Base-by-base conservation (phyloP, 2,797 vertebrate species). In the Pangasius krempfi region DNA sequence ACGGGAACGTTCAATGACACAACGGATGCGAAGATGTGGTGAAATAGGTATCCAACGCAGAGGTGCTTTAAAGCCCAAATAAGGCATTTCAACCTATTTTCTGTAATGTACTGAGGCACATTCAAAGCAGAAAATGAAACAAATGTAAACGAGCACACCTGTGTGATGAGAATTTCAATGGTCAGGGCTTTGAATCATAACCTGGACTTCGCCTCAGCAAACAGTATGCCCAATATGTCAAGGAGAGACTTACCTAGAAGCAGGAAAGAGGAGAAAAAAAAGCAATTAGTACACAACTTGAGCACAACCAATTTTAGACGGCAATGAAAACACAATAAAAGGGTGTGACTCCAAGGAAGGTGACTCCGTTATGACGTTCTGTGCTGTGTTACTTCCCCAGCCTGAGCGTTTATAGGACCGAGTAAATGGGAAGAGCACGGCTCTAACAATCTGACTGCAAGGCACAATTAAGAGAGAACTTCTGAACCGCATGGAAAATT, bases 211-310 rank as follows among this genome's bases (percentile, higher is more conserved):
- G 25, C 13, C n/a, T 68, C 68, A 78, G 79, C 88, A 88, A 91
- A 86, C 80, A 85, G 82, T 60, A 72, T 66, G 92, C 94, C 94
- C 94, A 90, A 91, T 91, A 86, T 60, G 93, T 92, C 93, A 94
- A 93, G 92, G 91, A 94, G 95, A 95, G 93, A 96, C 96, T 96
- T 95, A 96, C 96, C 96, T 96, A 90, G 83, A 93, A 90, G 91
- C 40, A 18, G 37, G 27, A 47, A 44, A 83, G 83, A 86, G 37
- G 88, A 78, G 16, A 83, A 18, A 66, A 37, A 88, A 88, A 89
- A 86, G 89, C 3, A 89, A 85, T 91, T 89, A 92, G 89, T 76
- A 87, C 82, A 89, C 80, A 76, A 91, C 16, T 56, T 27, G 6
- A 85, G 84, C 86, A 64, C 22, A 79, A 73, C 3, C 86, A 87